Evolutionary conservation across 2,113 vertebrate species (phyloP).

Genomic region (Narcine bancroftii): DNA sequence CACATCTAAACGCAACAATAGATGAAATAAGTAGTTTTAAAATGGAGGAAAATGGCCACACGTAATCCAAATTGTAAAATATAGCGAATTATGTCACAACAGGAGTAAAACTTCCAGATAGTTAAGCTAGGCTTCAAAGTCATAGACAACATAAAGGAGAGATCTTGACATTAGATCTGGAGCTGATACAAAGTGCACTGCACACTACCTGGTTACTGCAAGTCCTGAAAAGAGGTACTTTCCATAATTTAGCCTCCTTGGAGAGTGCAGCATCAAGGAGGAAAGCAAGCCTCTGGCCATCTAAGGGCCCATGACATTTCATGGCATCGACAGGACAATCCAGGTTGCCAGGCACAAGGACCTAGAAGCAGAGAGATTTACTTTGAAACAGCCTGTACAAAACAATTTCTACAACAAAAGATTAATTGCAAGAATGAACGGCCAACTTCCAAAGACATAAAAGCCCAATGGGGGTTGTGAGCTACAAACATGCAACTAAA

Average conservation of each 20-base stretch:
- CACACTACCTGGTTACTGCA: constrained; percentile 54
- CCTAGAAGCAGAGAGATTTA: constrained; percentile 43
- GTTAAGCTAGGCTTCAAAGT: not conserved
- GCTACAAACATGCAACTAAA: no score
- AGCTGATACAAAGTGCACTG: not conserved
- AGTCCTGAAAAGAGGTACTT: constrained; percentile 55
- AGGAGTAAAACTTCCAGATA: not conserved
- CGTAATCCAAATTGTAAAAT: not conserved
- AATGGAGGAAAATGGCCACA: not conserved
- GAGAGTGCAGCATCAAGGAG: constrained; percentile 57
- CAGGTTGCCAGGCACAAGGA: constrained; percentile 51
- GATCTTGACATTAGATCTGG: no score
- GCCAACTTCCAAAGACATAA: not conserved
- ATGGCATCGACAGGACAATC: constrained; percentile 46
- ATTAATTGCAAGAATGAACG: not conserved
- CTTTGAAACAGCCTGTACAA: not conserved
- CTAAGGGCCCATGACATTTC: constrained; percentile 53
- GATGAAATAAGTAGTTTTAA: not conserved
- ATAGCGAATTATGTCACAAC: not conserved
- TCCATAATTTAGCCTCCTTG: constrained; percentile 60
- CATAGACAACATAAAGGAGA: not conserved
- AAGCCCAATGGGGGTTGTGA: not conserved
- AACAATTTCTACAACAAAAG: not conserved
- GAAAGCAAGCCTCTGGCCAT: constrained; percentile 44
- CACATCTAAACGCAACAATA: not conserved